Evolutionary conservation across 2,888 invertebrate species (phyloP).

Genomic region (Ecliptopera silaceata): DNA sequence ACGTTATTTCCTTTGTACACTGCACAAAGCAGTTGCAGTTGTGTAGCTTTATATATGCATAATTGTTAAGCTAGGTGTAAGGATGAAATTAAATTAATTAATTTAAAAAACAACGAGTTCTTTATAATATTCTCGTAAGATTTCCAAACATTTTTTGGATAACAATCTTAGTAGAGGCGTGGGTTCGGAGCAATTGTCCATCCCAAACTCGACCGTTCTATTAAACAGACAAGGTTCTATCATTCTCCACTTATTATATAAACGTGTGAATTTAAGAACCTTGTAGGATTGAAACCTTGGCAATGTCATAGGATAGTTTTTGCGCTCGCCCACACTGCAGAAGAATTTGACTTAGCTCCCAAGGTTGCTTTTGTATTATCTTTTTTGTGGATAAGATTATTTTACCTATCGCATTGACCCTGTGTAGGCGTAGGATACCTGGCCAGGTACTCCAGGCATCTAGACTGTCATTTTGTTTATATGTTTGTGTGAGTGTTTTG

Average conservation of each 20-base stretch:
- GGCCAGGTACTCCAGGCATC: slow-evolving; percentile 37
- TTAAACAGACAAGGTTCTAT: slow-evolving; percentile 60
- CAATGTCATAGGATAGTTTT: slow-evolving; percentile 83
- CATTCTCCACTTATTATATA: slow-evolving; percentile 35
- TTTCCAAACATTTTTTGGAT: slow-evolving; percentile 10
- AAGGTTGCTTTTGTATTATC: slow-evolving; percentile 76
- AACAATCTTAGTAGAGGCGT: slow-evolving; percentile 54
- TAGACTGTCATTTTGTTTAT: slow-evolving; percentile 41
- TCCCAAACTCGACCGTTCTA: slow-evolving; percentile 59
- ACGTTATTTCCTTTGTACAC: too few relatives aligned
- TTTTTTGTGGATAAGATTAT: slow-evolving; percentile 62
- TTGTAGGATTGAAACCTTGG: slow-evolving; percentile 48
- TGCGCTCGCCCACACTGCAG: slow-evolving; percentile 75
- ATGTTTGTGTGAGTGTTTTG: slow-evolving; percentile 21
- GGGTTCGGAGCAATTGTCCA: slow-evolving; percentile 79
- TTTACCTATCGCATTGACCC: slow-evolving; percentile 60
- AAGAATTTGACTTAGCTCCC: slow-evolving; percentile 79
- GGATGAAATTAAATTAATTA: too few relatives aligned
- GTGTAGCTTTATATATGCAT: too few relatives aligned
- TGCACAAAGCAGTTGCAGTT: too few relatives aligned
- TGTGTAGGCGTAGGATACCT: slow-evolving; percentile 48
- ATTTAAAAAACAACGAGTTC: too few relatives aligned
- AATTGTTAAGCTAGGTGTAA: too few relatives aligned
- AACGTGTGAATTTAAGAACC: slow-evolving; percentile 50
- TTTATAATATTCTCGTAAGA: neutral